Percentiles rank a stretch among this genome's conserved stretches.
Conservation (phyloP, 2,888 invertebrate genomes). For the Cephalotes varians region DNA sequence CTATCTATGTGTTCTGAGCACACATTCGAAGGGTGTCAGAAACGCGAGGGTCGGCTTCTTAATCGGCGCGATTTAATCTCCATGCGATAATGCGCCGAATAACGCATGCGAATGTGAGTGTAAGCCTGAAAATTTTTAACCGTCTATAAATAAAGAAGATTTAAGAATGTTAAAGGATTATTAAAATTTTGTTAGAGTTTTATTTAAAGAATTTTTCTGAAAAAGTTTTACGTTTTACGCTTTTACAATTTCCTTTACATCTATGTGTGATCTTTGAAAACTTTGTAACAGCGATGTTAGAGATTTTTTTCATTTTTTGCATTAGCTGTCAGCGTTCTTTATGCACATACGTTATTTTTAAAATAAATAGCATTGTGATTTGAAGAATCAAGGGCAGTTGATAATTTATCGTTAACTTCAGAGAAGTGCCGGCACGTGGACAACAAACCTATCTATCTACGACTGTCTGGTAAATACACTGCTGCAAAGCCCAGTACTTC, state of each 20-base stretch:
- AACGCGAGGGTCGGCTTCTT: constrained; percentile 15
- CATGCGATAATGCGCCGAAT: constrained; percentile 8
- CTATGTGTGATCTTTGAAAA: too few species aligned
- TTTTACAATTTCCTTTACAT: too few species aligned
- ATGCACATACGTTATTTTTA: too few species aligned
- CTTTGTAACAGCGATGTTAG: too few species aligned
- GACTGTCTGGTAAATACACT: constrained; percentile 22
- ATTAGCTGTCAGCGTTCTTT: too few species aligned
- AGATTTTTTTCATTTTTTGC: too few species aligned
- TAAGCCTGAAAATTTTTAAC: background rate
- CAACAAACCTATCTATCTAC: constrained; percentile 82
- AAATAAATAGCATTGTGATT: background rate
- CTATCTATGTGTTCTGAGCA: constrained; percentile 76
- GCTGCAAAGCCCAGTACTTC: background rate
- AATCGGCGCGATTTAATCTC: constrained; percentile 32
- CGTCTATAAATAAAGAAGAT: background rate
- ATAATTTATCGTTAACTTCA: constrained; percentile 80
- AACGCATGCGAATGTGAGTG: background rate
- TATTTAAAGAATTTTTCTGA: too few species aligned
- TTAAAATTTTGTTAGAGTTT: constrained; percentile 17
- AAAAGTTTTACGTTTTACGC: too few species aligned
- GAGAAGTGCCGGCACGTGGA: constrained; percentile 76
- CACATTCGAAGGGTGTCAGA: constrained; percentile 7
- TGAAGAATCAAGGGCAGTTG: constrained; percentile 81
- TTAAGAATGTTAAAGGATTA: background rate